Evolutionary conservation across 1,140 invertebrate genomes (phyloP).

Genomic region (Muscidifurax raptorellus): DNA sequence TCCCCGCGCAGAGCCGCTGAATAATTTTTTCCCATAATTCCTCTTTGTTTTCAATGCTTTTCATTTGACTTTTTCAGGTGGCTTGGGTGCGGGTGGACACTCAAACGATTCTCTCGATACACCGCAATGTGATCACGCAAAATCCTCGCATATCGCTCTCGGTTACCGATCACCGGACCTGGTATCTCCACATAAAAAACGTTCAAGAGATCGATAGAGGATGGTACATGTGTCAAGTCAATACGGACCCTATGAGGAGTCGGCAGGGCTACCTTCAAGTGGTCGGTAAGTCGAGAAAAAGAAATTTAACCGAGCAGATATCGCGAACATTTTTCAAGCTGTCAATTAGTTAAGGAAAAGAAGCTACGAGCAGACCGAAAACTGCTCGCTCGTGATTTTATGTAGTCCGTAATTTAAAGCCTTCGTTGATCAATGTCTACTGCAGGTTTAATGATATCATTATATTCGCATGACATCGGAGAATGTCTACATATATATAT

Average conservation of each 20-base stretch:
- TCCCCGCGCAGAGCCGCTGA: not conserved
- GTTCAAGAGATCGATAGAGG: conserved; percentile 88
- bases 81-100: conserved; percentile 95
- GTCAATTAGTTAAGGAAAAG: no score
- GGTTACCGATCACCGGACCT: conserved; percentile 91
- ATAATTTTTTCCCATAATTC: not conserved
- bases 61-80: conserved; percentile 77
- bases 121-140: conserved; percentile 91
- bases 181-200: conserved; percentile 90
- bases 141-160: conserved; percentile 90
- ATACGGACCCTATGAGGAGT: conserved; percentile 90
- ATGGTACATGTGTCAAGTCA: conserved; percentile 91
- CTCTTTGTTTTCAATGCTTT: not conserved
- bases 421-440: no score
- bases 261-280: conserved; percentile 91
- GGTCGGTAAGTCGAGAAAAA: conserved; percentile 81
- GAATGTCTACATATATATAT: not conserved
- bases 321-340: no score
- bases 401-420: no score
- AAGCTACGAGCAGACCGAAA: no score
- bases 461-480: not conserved
- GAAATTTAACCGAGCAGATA: no score
- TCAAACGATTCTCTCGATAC: conserved; percentile 92
- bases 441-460: not conserved
- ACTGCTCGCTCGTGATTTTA: no score